Evolutionary conservation across 1,140 invertebrate genomes (phyloP), one percentile per base, ranked within the genome.

Genomic region (Drosophila albomicans): DNA sequence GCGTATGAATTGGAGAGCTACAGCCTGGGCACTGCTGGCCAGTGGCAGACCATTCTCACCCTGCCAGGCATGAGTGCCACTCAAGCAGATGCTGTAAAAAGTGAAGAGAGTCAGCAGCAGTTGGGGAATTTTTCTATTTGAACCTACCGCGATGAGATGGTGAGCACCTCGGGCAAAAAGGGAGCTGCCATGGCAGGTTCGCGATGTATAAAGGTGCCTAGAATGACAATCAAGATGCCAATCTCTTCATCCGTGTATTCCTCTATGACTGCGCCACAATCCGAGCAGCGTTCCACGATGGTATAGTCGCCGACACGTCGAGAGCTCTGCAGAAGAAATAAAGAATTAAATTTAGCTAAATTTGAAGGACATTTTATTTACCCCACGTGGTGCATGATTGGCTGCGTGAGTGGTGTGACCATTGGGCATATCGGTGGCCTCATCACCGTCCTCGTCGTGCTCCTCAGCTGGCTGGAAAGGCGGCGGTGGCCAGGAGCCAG

Each of bases 161-260:
- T 96, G 11, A 99, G 93, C 73, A 99, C 98, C 81, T 99, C 97
- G 2, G 98, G 98, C 59, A 99, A 93, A 62, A 99, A 94, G 0
- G 98, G 96, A 1, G 99, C 98, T 15, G 99, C 98, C 82, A 99
- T 94, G 5, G 96, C 95, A 5, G 99, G 98, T 92, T 99, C 98
- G 46, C 98, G 94, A 92, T 99, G 98, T 69, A 99, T 97, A 93
- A 98, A 99, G 1, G 99, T 99, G 20, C 97, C 97, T 52, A 99
- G 93, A 63, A 97, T 96, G 28, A 99, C 97, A 72, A 99, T 97
- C 90, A 98, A 98, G 25, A 99, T 94, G 1, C 98, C 98, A 41
- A 99, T 94, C 92, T 99, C 99, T 92, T 99, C 98, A 93, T 99
- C 98, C 77, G 97, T 98, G 92, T 99, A 99, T 88, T 98, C 96